phyloP scores from a whole-genome alignment of 2,888 invertebrate genomes.

The Campoplex capitator region DNA sequence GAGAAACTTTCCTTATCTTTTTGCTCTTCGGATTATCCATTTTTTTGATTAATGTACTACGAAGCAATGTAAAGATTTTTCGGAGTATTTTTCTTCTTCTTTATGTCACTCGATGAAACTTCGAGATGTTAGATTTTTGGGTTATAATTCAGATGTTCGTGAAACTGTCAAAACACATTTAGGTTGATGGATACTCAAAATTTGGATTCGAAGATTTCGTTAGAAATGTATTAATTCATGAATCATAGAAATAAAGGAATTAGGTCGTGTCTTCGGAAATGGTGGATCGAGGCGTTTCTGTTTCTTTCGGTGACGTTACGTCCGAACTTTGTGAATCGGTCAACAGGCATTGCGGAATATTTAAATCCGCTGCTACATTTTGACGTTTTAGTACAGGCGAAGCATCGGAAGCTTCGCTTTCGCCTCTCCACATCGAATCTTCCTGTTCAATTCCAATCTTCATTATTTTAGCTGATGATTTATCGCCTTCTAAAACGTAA shows the following conservation, averaged over 20 bases:
- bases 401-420: background rate
- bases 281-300: constrained; percentile 58
- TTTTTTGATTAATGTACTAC: constrained; percentile 15
- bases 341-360: constrained; percentile 55
- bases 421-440: constrained; percentile 13
- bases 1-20: constrained; percentile 72
- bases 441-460: constrained; percentile 41
- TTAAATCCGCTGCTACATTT: constrained; percentile 28
- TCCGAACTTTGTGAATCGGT: constrained; percentile 65
- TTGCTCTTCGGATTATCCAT: constrained; percentile 72
- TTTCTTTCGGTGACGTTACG: constrained; percentile 62
- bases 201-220: background rate
- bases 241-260: background rate
- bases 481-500: background rate
- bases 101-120: constrained; percentile 31
- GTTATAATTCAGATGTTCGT: constrained; percentile 51
- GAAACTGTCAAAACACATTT: background rate
- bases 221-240: background rate
- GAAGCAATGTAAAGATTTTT: constrained; percentile 7
- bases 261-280: constrained; percentile 25
- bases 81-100: background rate
- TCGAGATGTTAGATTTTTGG: constrained; percentile 25
- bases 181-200: background rate
- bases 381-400: background rate
- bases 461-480: constrained; percentile 35